phyloP scores from a whole-genome alignment of 2,888 invertebrate genomes.

The Zhengitettix transpicula region DNA sequence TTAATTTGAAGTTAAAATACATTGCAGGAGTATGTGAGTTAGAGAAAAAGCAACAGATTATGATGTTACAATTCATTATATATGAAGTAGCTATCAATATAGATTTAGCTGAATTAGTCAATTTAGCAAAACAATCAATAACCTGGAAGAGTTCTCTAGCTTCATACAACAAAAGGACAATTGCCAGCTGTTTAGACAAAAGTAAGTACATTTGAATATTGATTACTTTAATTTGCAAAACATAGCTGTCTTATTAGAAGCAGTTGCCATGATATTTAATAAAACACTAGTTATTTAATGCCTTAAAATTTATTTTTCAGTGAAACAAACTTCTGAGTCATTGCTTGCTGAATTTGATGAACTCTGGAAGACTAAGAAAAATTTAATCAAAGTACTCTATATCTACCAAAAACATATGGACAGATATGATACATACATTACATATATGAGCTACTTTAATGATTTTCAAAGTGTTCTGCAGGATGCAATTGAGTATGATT shows the following conservation, averaged over 20 bases:
- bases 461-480: not conserved
- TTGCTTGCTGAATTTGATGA: not conserved
- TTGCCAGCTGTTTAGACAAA: no score
- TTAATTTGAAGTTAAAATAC: no score
- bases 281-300: no score
- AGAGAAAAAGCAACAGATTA: no score
- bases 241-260: no score
- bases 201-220: no score
- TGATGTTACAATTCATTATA: not conserved
- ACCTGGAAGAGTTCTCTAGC: conserved; percentile 1
- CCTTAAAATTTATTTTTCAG: not conserved
- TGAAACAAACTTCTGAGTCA: conserved; percentile 1
- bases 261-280: no score
- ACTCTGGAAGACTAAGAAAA: not conserved
- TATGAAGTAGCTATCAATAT: conserved; percentile 1
- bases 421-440: not conserved
- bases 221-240: no score
- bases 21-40: no score
- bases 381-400: not conserved
- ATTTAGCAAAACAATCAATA: not conserved
- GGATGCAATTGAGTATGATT: not conserved
- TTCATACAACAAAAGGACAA: no score
- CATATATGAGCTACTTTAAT: conserved; percentile 1
- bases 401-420: not conserved
- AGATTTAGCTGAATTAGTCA: conserved; percentile 1